Conservation (phyloP, 2,113 vertebrate genomes). For the Oncorhynchus keta region DNA sequence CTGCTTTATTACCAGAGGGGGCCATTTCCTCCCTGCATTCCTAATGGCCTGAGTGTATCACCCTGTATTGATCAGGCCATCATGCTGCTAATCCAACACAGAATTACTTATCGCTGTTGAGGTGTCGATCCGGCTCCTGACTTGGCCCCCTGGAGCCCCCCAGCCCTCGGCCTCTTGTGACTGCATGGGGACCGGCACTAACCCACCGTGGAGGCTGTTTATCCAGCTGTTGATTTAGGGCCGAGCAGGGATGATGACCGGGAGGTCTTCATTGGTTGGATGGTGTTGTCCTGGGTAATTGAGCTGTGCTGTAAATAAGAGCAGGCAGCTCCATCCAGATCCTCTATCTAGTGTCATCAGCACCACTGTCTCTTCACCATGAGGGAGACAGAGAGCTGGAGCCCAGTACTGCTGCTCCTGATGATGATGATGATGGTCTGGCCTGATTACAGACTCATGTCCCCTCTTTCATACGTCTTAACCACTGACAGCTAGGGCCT, state of each 20-base stretch:
- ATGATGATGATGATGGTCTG: neutral
- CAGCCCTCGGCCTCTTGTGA: conserved; percentile 1
- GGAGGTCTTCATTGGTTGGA: conserved; percentile 68
- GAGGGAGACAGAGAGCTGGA: conserved; percentile 7
- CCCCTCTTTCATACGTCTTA: neutral
- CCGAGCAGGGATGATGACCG: conserved; percentile 70
- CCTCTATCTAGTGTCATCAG: conserved; percentile 29
- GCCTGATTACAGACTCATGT: conserved; percentile 32
- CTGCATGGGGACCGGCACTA: conserved; percentile 32
- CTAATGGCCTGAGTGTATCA: conserved; percentile 83
- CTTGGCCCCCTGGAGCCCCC: conserved; percentile 44
- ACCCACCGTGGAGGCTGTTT: conserved; percentile 72
- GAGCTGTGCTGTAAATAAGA: conserved; percentile 82
- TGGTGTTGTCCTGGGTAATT: conserved; percentile 66
- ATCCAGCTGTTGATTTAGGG: conserved; percentile 82
- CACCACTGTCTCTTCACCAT: conserved; percentile 19
- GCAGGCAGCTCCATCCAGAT: conserved; percentile 46
- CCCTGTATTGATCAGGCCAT: conserved; percentile 97
- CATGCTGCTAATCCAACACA: conserved; percentile 95
- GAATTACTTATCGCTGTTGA: conserved; percentile 93
- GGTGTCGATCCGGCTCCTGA: conserved; percentile 81
- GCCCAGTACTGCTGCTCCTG: neutral
- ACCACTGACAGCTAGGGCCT: neutral
- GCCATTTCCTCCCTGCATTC: conserved; percentile 93
- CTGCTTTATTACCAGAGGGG: conserved; percentile 94